A percentile compares a stretch with the other conserved stretches of the same genome.
phyloP scores from a whole-genome alignment of 2,888 invertebrate genomes.

The Hypolimnas misippus region DNA sequence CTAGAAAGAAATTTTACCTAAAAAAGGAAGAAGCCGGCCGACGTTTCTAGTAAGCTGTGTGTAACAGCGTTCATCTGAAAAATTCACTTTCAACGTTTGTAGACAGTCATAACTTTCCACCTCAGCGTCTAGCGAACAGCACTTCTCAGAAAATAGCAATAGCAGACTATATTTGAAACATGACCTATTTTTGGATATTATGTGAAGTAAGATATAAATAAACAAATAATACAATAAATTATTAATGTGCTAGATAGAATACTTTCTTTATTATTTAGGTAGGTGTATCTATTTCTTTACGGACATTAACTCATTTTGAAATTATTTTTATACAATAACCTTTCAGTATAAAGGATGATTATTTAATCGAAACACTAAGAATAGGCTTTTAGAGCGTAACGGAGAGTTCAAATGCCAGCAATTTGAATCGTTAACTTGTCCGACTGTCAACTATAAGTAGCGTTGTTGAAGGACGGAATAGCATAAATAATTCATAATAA shows the following conservation, averaged over 20 bases:
- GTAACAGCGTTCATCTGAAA: constrained; percentile 18
- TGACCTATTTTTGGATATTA: background rate
- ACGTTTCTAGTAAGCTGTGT: too few species aligned
- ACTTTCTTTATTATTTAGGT: too few species aligned
- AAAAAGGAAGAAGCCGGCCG: too few species aligned
- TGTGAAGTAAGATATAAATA: too few species aligned
- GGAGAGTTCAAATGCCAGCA: constrained; percentile 27
- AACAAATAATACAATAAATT: too few species aligned
- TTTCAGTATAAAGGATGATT: constrained; percentile 12
- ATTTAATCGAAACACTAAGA: constrained; percentile 16
- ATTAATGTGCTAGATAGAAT: too few species aligned
- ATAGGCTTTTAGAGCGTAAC: constrained; percentile 25
- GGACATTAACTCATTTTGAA: background rate
- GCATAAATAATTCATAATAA: background rate
- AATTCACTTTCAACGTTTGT: constrained; percentile 27
- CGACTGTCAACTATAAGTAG: background rate
- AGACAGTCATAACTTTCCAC: constrained; percentile 14
- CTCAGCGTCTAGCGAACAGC: constrained; percentile 3
- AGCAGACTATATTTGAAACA: background rate
- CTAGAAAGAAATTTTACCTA: too few species aligned
- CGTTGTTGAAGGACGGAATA: background rate
- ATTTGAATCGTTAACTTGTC: constrained; percentile 28
- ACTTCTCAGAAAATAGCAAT: background rate
- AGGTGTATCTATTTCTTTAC: background rate
- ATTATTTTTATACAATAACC: background rate